Conservation (phyloP, 2,797 vertebrate species). For the Acanthurus tractus region DNA sequence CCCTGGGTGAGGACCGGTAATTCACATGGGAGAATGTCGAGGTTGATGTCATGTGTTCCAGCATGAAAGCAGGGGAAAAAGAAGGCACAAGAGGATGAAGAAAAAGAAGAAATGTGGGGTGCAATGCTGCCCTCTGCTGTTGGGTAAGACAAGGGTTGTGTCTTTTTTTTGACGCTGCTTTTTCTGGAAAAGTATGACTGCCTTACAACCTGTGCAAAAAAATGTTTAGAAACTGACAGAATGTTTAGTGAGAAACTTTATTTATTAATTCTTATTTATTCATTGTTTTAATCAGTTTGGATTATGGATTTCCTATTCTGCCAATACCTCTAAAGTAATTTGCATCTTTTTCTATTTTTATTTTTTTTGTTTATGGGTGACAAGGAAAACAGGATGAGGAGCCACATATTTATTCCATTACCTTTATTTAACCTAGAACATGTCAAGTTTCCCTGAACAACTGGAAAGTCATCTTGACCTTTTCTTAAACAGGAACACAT, state of each 20-base stretch:
- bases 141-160: background rate
- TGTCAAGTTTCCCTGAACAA: background rate
- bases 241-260: background rate
- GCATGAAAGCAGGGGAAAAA: constrained; percentile 24
- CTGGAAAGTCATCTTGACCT: background rate
- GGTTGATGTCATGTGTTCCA: constrained; percentile 74
- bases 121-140: constrained; percentile 80
- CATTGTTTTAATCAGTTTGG: too few species aligned
- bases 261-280: too few species aligned
- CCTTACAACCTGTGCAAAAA: background rate
- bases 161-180: background rate
- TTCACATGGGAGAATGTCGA: constrained; percentile 73
- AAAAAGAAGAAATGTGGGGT: constrained; percentile 46
- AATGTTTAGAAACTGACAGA: background rate
- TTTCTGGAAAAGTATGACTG: background rate
- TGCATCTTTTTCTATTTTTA: background rate
- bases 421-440: background rate
- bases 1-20: constrained; percentile 77
- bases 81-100: constrained; percentile 11
- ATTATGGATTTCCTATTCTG: too few species aligned
- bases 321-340: too few species aligned
- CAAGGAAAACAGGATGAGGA: background rate
- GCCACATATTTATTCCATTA: background rate
- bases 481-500: too few species aligned
- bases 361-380: background rate